Evolutionary conservation across 2,888 invertebrate species (phyloP).

Genomic region (Miltochrista miniata): DNA sequence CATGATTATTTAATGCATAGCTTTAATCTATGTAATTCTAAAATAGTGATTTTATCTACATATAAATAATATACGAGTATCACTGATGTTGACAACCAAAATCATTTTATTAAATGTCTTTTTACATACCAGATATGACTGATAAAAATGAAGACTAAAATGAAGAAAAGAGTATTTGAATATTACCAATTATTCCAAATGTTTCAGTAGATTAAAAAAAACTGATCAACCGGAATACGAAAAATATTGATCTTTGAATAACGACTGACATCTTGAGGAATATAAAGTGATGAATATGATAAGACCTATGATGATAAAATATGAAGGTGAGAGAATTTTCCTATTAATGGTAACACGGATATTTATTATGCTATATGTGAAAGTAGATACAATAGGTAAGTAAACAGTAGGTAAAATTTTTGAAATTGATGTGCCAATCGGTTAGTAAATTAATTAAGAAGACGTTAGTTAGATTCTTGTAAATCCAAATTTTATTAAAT

Average conservation of each 20-base stretch:
- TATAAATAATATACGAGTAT: constrained; percentile 9
- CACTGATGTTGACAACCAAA: constrained; percentile 39
- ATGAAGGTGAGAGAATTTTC: constrained; percentile 49
- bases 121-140: constrained; percentile 50
- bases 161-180: constrained; percentile 3
- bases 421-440: constrained; percentile 60
- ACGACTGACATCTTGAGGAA: constrained; percentile 42
- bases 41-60: constrained; percentile 37
- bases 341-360: constrained; percentile 48
- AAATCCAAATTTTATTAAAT: constrained; percentile 44
- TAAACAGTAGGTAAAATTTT: constrained; percentile 38
- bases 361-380: constrained; percentile 47
- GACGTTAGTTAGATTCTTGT: constrained; percentile 45
- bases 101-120: constrained; percentile 40
- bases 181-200: constrained; percentile 13
- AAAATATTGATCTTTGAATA: constrained; percentile 23
- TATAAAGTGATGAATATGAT: constrained; percentile 26
- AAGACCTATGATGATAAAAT: constrained; percentile 27
- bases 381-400: constrained; percentile 45
- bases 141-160: constrained; percentile 59
- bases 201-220: constrained; percentile 1
- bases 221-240: constrained; percentile 19
- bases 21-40: constrained; percentile 58
- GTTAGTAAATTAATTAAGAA: constrained; percentile 36
- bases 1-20: too few species aligned